Base-by-base conservation (phyloP, 1,140 invertebrate species). In the Cotesia vestalis region DNA sequence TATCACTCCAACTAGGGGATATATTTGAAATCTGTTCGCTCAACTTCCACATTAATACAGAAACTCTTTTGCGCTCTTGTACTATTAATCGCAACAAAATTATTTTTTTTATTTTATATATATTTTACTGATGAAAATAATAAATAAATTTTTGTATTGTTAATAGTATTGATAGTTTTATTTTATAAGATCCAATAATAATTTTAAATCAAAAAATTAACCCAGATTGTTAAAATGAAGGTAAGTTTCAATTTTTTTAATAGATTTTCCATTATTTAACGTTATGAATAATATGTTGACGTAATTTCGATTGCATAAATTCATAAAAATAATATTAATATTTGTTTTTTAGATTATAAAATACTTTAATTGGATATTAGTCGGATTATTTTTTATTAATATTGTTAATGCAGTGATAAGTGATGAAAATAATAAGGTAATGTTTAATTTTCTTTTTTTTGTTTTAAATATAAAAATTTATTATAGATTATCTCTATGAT, bases 21-120 rank as follows among this genome's bases (percentile, higher is more conserved):
- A 75, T 81, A 81, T 79, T 81, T 81, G 76, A 81, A 81, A 77
- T 79, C 72, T 59, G 35, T 74, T 17, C 78, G 75, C 77, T 76
- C 76, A 35, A 76, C 78, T 79, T 80, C 66, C 36, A 34, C 75
- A 53, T 77, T 78, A 79, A 77, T 27, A 80, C 71, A 71, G 63
- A 46, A 69, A 73, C 57, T 71, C 73, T 66, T 69, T 57, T 55
- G 66, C 72, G 57, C 53, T 73, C 66, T 61, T 72, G 69, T 60
- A 72, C 73, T 34, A 68, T 53, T 62, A 35, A 36, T 40, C 40
- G 46, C 17, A 53, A 52, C 27, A 35, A 36, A 35, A 59, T 57
- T 20, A n/a, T 20, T 53, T 67, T 17, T 64, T n/a, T 12, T 6
- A 1, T 9, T 5, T 61, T 9, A 61, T 27, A 2, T 0, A 12